phyloP scores from a whole-genome alignment of 2,113 vertebrate genomes.

The Takifugu flavidus region DNA sequence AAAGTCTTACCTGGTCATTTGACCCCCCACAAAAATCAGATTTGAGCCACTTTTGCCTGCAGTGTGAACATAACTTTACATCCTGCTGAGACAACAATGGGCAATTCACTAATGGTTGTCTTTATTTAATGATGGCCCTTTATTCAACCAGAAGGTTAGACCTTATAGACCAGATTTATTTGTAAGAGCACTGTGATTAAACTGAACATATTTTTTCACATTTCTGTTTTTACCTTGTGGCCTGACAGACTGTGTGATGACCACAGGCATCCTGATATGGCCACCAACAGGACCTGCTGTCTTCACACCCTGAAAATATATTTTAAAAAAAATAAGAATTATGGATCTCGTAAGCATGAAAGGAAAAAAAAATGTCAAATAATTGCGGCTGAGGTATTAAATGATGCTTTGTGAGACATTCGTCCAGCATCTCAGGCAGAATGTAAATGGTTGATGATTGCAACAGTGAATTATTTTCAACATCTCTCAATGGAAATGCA shows the following conservation, averaged over 20 bases:
- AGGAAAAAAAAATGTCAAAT: background rate
- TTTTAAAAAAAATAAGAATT: background rate
- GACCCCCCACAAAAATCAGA: too few relatives aligned
- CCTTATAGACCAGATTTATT: background rate
- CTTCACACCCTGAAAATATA: slow-evolving; percentile 75
- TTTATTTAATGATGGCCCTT: slow-evolving; percentile 15
- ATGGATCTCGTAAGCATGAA: background rate
- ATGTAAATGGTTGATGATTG: slow-evolving; percentile 3
- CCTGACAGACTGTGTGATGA: slow-evolving; percentile 82
- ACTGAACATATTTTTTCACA: slow-evolving; percentile 4
- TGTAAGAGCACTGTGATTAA: slow-evolving; percentile 1
- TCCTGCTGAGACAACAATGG: too few relatives aligned
- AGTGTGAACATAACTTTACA: too few relatives aligned
- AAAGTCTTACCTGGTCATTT: too few relatives aligned
- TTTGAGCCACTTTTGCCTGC: too few relatives aligned
- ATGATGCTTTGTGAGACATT: slow-evolving; percentile 3
- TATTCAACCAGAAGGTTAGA: slow-evolving; percentile 19
- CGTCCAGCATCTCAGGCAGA: background rate
- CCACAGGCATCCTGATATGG: slow-evolving; percentile 82
- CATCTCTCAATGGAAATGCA: slow-evolving; percentile 20
- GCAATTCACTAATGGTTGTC: slow-evolving; percentile 34
- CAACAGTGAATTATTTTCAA: background rate
- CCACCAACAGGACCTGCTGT: slow-evolving; percentile 70
- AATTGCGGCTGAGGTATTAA: slow-evolving; percentile 11
- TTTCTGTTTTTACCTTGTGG: slow-evolving; percentile 71